These are phyloP conservation scores for Aphelenchoides fujianensis DNA, from an alignment of 1,140 invertebrate genomes.

Conservation along the genomic window DNA sequence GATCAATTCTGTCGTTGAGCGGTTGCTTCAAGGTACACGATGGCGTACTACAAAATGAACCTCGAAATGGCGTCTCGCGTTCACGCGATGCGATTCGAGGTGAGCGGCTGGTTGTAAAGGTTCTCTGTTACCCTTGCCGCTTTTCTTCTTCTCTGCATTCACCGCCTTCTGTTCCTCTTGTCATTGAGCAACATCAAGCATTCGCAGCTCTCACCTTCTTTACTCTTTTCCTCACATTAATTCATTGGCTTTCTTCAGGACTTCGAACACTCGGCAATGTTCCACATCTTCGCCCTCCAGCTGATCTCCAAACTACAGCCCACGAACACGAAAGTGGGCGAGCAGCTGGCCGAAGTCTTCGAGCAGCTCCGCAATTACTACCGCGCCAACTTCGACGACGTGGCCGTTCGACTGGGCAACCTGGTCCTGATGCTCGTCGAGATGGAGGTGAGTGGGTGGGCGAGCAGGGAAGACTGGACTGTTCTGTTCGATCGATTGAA, in stretches of 20 bases:
- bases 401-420: not conserved
- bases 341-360: not conserved
- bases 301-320: not conserved
- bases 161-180: too few relatives aligned
- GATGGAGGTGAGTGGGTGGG: not conserved
- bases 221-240: too few relatives aligned
- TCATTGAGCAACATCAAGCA: not conserved
- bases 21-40: not conserved
- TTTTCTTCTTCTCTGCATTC: too few relatives aligned
- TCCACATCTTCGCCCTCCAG: slow-evolving; percentile 9
- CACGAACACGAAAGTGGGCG: not conserved
- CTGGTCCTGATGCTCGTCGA: not conserved
- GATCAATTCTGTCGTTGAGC: not conserved
- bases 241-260: slow-evolving; percentile 8
- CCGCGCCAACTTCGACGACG: not conserved
- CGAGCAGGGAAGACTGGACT: too few relatives aligned
- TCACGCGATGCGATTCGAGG: not conserved
- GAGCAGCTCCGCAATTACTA: not conserved
- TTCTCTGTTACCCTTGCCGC: too few relatives aligned
- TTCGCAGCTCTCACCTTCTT: too few relatives aligned
- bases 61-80: not conserved
- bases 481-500: too few relatives aligned
- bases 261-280: not conserved
- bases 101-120: too few relatives aligned
- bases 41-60: not conserved